Percentiles rank a stretch among this genome's conserved stretches.
Conservation (phyloP, 2,888 invertebrate species). For the Griposia aprilina region DNA sequence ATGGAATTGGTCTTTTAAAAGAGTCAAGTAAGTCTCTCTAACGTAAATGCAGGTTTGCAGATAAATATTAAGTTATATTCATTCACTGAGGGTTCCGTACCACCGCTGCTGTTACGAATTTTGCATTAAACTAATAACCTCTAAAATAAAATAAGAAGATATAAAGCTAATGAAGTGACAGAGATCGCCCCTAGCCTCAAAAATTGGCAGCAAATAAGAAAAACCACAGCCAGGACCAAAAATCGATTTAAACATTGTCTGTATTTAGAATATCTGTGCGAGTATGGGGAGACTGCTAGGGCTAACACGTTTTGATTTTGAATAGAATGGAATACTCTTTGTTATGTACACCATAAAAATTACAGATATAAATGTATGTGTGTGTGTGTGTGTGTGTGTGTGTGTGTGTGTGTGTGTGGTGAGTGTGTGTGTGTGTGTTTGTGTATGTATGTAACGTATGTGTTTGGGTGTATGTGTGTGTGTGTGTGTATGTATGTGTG, state of each 20-base stretch:
- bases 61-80: constrained; percentile 45
- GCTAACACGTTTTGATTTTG: background rate
- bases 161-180: constrained; percentile 6
- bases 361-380: too few relatives aligned
- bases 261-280: background rate
- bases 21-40: constrained; percentile 1
- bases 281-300: background rate
- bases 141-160: too few relatives aligned
- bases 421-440: too few relatives aligned
- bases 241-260: background rate
- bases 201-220: constrained; percentile 8
- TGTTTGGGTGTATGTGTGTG: too few relatives aligned
- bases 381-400: too few relatives aligned
- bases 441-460: too few relatives aligned
- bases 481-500: too few relatives aligned
- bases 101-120: background rate
- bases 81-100: constrained; percentile 12
- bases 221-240: background rate
- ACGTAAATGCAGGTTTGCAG: constrained; percentile 10
- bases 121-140: background rate
- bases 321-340: too few relatives aligned
- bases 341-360: too few relatives aligned
- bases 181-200: background rate
- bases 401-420: too few relatives aligned
- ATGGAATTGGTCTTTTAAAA: constrained; percentile 13